These are phyloP conservation scores for Acanthoscelides obtectus DNA, from an alignment of 2,888 invertebrate genomes.

Conservation along the genomic window DNA sequence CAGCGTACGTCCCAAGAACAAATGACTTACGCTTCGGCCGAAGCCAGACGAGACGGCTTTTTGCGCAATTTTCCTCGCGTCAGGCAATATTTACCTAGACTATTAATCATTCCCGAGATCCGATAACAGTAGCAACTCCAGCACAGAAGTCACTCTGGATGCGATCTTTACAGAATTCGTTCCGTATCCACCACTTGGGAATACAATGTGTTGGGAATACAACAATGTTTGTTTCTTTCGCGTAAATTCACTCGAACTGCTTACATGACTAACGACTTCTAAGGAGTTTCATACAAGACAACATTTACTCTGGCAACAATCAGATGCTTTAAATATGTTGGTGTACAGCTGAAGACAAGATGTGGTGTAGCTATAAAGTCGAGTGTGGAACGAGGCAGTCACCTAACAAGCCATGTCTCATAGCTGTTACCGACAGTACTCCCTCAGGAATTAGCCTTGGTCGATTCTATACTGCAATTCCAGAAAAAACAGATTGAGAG, in stretches of 20 bases:
- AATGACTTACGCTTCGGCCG: conserved; percentile 36
- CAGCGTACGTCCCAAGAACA: conserved; percentile 38
- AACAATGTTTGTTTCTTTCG: not conserved
- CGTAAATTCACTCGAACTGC: not conserved
- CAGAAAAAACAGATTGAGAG: no score
- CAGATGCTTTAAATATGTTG: no score
- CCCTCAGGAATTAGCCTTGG: no score
- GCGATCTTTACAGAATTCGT: not conserved
- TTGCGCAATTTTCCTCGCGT: conserved; percentile 11
- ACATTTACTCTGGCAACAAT: not conserved
- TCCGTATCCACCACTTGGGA: not conserved
- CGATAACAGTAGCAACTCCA: not conserved
- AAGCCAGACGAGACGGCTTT: conserved; percentile 27
- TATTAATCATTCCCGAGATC: not conserved
- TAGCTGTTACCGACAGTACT: no score
- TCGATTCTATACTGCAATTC: no score
- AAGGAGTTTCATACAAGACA: not conserved
- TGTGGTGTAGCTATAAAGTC: no score
- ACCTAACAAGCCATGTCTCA: no score
- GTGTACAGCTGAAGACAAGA: no score
- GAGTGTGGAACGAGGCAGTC: no score
- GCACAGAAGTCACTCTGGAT: not conserved
- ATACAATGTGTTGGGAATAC: not conserved
- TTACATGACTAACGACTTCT: not conserved
- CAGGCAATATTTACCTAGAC: not conserved